Percentiles rank a stretch among this genome's conserved stretches.
Conservation (phyloP, 35 echinoderm and acorn worm genomes). For the Strongylocentrotus purpuratus region DNA sequence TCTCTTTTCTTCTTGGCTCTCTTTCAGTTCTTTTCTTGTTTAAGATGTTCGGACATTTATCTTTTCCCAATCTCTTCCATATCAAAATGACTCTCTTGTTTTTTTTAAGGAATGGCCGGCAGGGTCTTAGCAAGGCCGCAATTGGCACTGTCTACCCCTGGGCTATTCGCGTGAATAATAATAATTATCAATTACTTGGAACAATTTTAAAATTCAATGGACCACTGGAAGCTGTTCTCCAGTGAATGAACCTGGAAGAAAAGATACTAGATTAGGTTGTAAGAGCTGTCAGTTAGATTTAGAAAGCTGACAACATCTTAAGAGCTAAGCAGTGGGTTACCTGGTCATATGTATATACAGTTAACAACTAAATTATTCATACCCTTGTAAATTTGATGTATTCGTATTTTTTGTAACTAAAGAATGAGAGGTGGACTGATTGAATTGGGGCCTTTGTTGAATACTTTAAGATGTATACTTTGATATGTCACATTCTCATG, state of each 20-base stretch:
- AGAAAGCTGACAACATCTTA: not conserved
- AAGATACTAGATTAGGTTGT: not conserved
- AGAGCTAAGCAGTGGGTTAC: too few species aligned
- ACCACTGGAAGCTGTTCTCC: not conserved
- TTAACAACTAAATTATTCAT: too few species aligned
- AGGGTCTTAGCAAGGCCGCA: not conserved
- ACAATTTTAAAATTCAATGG: not conserved
- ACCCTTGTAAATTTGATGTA: too few species aligned
- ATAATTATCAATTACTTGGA: conserved; percentile 6
- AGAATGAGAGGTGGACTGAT: too few species aligned
- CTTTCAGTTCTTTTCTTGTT: not conserved
- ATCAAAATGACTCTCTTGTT: not conserved
- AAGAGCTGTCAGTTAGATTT: not conserved
- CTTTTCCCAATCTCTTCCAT: not conserved
- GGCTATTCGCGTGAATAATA: not conserved
- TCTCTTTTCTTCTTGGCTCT: conserved; percentile 5
- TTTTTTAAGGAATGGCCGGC: not conserved
- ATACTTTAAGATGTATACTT: too few species aligned
- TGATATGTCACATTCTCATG: too few species aligned
- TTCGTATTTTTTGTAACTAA: too few species aligned
- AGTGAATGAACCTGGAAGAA: not conserved
- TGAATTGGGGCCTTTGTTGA: too few species aligned
- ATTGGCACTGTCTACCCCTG: not conserved
- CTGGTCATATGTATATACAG: too few species aligned
- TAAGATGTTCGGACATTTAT: not conserved